These are phyloP conservation scores for Lycodopsis pacificus DNA, from an alignment of 2,797 vertebrate species.

Conservation along the genomic window DNA sequence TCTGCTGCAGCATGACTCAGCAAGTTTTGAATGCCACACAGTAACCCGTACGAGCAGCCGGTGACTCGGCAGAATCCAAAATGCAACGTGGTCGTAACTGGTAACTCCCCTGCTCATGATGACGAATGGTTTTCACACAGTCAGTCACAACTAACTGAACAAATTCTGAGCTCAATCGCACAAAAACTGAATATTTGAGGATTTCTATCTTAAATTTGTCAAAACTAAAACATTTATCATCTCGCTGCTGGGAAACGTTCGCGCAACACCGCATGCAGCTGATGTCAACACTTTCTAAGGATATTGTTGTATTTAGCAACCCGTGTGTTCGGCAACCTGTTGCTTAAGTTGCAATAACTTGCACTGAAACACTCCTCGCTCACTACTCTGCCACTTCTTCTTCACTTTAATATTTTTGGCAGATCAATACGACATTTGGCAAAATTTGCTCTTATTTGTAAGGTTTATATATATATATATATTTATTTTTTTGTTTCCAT, in stretches of 20 bases:
- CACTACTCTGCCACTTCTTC: too few relatives aligned
- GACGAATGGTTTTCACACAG: not conserved
- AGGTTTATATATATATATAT: not conserved
- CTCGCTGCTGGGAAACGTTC: too few relatives aligned
- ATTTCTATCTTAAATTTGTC: not conserved
- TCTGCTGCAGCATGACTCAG: slow-evolving; percentile 16
- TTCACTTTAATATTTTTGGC: too few relatives aligned
- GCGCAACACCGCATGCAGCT: not conserved
- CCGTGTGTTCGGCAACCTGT: not conserved
- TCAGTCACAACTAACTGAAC: not conserved
- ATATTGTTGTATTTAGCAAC: not conserved
- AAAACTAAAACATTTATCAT: not conserved
- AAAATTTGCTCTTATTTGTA: not conserved
- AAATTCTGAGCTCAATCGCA: not conserved
- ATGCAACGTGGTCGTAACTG: not conserved
- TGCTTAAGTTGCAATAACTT: not conserved
- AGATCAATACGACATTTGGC: not conserved
- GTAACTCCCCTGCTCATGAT: not conserved
- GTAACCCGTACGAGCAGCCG: not conserved
- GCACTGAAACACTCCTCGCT: not conserved
- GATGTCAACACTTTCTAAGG: not conserved
- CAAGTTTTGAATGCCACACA: not conserved
- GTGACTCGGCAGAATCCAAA: slow-evolving; percentile 30
- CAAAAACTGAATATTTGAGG: not conserved
- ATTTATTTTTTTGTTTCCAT: not conserved